A percentile compares a stretch with the other conserved stretches of the same genome.
These are phyloP conservation scores for Hystrix brachyura DNA, from an alignment of 2,113 vertebrate genomes.

Conservation along the genomic window DNA sequence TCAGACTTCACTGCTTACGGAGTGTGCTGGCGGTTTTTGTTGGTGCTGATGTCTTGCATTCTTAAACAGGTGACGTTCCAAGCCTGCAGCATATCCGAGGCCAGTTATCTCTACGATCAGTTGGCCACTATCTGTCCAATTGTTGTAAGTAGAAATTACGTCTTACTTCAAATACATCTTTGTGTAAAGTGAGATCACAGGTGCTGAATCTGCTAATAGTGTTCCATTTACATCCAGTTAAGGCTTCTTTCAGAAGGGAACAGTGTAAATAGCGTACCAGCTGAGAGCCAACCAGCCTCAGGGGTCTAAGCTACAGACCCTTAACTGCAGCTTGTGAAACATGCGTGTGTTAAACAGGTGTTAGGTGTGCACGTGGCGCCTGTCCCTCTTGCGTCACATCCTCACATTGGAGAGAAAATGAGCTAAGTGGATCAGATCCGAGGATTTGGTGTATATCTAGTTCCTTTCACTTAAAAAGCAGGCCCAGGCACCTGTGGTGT, in stretches of 20 bases:
- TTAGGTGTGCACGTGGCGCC: background rate
- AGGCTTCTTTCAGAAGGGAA: slow-evolving; percentile 32
- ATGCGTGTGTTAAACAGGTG: background rate
- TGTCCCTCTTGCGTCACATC: background rate
- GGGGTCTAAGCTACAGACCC: background rate
- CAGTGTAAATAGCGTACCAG: background rate
- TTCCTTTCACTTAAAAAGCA: background rate
- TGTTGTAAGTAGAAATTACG: slow-evolving; percentile 92
- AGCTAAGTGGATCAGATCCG: background rate
- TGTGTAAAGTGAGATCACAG: background rate
- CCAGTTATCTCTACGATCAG: slow-evolving; percentile 98
- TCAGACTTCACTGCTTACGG: background rate
- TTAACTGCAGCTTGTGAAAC: background rate
- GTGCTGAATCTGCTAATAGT: background rate
- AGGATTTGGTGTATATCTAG: background rate
- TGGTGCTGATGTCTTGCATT: slow-evolving; percentile 58
- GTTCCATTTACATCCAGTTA: background rate
- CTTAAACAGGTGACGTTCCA: slow-evolving; percentile 97
- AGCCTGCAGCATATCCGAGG: slow-evolving; percentile 98
- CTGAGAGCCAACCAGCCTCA: background rate
- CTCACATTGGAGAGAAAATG: background rate
- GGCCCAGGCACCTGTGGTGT: no score
- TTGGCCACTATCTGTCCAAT: slow-evolving; percentile 98
- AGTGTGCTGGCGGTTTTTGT: background rate
- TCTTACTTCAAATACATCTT: slow-evolving; percentile 30